phyloP scores from a whole-genome alignment of 2,113 vertebrate species.

The Poicephalus meyeri region DNA sequence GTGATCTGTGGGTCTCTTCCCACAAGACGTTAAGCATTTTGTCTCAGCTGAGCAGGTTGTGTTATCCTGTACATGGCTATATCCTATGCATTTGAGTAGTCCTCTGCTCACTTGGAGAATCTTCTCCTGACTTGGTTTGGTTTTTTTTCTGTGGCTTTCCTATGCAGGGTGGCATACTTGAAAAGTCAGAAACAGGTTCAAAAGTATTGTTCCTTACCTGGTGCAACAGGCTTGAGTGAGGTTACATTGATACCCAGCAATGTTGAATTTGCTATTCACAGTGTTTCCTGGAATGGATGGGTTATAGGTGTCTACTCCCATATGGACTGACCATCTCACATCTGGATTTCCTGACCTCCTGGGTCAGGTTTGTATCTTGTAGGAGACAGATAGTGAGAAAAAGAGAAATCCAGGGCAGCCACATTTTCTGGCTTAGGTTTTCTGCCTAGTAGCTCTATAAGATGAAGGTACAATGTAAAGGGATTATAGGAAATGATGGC shows the following conservation, averaged over 20 bases:
- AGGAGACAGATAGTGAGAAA: neutral
- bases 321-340: neutral
- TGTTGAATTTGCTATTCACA: neutral
- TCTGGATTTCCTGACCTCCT: neutral
- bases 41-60: neutral
- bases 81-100: accelerated
- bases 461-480: neutral
- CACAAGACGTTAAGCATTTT: neutral
- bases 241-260: neutral
- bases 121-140: neutral
- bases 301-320: neutral
- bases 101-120: neutral
- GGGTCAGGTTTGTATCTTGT: neutral
- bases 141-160: neutral
- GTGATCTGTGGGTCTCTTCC: neutral
- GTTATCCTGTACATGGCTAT: neutral
- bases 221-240: neutral
- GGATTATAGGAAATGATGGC: neutral
- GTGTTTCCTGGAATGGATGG: neutral
- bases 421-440: neutral
- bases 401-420: neutral
- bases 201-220: neutral
- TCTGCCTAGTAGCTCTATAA: neutral
- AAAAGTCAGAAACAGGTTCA: neutral
- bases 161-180: neutral